phyloP scores from a whole-genome alignment of 30 jellyfish, hydroid and myxozoan species.

The Nemopilema nomurai region DNA sequence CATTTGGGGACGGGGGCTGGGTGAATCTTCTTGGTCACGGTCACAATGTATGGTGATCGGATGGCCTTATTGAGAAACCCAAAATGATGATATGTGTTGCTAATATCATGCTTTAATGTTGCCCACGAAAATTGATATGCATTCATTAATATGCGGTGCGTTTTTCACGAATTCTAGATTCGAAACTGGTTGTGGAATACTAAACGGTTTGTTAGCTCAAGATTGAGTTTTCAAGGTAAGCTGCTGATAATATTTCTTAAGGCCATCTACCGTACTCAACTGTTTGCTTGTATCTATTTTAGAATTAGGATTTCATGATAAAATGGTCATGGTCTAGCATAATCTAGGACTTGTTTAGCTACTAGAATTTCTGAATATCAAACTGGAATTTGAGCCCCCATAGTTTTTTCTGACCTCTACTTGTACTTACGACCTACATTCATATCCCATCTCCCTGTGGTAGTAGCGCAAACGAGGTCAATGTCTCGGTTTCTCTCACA shows the following conservation, averaged over 20 bases:
- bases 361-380: too few relatives aligned
- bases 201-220: constrained; percentile 87
- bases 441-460: not conserved
- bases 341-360: too few relatives aligned
- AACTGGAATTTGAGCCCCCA: too few relatives aligned
- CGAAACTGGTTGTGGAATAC: constrained; percentile 95
- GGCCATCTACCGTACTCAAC: too few relatives aligned
- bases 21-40: too few relatives aligned
- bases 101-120: not conserved
- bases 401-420: not conserved
- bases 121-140: not conserved
- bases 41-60: too few relatives aligned
- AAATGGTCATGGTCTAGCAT: too few relatives aligned
- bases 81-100: not conserved
- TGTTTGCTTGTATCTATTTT: too few relatives aligned
- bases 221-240: constrained; percentile 94
- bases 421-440: not conserved
- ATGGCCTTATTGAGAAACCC: not conserved
- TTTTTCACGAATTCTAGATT: constrained; percentile 54
- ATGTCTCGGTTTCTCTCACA: not conserved
- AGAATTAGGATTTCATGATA: too few relatives aligned
- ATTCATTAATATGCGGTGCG: not conserved
- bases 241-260: too few relatives aligned
- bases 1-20: too few relatives aligned
- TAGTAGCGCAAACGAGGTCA: not conserved